Percentiles rank a stretch among this genome's conserved stretches.
These are phyloP conservation scores for Protosalanx chinensis DNA, from an alignment of 2,797 vertebrate species.

Conservation along the genomic window DNA sequence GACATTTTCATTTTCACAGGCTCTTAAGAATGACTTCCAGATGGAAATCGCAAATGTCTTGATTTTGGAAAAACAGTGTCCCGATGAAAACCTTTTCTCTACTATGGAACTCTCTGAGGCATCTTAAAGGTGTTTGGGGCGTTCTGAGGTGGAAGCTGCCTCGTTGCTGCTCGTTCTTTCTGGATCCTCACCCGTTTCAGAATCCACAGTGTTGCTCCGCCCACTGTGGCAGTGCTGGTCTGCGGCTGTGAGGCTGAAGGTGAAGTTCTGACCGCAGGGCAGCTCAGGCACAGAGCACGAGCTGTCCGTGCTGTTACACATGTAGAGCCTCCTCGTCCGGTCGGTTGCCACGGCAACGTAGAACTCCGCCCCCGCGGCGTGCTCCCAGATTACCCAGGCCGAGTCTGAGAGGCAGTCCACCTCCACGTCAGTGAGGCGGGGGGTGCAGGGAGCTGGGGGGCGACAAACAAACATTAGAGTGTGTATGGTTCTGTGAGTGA, in stretches of 20 bases:
- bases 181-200: slow-evolving; percentile 63
- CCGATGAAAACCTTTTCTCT: too few relatives aligned
- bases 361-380: slow-evolving; percentile 47
- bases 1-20: too few relatives aligned
- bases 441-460: slow-evolving; percentile 67
- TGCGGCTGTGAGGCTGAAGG: slow-evolving; percentile 59
- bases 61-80: too few relatives aligned
- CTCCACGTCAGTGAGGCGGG: slow-evolving; percentile 59
- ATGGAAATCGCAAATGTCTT: too few relatives aligned
- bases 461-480: slow-evolving; percentile 1
- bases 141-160: too few relatives aligned
- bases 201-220: slow-evolving; percentile 55
- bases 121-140: too few relatives aligned
- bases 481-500: background rate
- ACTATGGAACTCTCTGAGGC: too few relatives aligned
- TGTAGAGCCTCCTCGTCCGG: slow-evolving; percentile 32
- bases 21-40: too few relatives aligned
- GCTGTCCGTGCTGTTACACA: slow-evolving; percentile 56
- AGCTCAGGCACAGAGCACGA: slow-evolving; percentile 57
- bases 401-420: slow-evolving; percentile 72
- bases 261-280: slow-evolving; percentile 66
- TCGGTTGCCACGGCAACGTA: slow-evolving; percentile 51
- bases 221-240: slow-evolving; percentile 63
- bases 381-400: slow-evolving; percentile 63
- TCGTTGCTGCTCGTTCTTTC: background rate